These are phyloP conservation scores for Zhuqinia jingwanae DNA, from an alignment of 2,888 invertebrate species.

Conservation along the genomic window DNA sequence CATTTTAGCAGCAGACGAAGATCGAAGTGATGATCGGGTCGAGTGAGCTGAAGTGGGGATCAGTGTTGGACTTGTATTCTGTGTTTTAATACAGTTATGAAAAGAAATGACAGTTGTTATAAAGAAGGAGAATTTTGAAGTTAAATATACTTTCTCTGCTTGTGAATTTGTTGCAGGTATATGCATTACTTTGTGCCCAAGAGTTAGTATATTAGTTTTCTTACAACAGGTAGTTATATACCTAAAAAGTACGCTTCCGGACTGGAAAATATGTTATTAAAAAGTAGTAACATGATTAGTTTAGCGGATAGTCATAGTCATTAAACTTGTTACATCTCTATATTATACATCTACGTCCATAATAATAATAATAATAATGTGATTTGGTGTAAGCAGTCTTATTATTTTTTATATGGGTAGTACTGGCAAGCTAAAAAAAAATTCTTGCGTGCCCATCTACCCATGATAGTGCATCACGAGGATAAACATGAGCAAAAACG, in stretches of 20 bases:
- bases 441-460: not conserved
- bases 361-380: too few species aligned
- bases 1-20: constrained; percentile 17
- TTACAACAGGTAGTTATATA: too few species aligned
- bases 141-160: not conserved
- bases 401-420: constrained; percentile 9
- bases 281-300: too few species aligned
- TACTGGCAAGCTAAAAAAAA: not conserved
- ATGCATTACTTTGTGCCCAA: too few species aligned
- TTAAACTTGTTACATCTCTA: too few species aligned
- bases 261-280: too few species aligned
- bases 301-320: too few species aligned
- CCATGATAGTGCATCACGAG: not conserved
- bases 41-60: constrained; percentile 24
- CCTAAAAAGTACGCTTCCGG: too few species aligned
- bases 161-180: too few species aligned
- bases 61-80: constrained; percentile 40
- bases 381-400: constrained; percentile 34
- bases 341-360: not conserved
- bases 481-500: constrained; percentile 14
- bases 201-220: too few species aligned
- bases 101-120: not conserved
- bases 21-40: not conserved
- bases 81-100: too few species aligned
- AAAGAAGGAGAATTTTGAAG: not conserved